These are phyloP conservation scores for Drosophila micromelanica DNA, from an alignment of 1,140 invertebrate genomes.

Conservation along the genomic window DNA sequence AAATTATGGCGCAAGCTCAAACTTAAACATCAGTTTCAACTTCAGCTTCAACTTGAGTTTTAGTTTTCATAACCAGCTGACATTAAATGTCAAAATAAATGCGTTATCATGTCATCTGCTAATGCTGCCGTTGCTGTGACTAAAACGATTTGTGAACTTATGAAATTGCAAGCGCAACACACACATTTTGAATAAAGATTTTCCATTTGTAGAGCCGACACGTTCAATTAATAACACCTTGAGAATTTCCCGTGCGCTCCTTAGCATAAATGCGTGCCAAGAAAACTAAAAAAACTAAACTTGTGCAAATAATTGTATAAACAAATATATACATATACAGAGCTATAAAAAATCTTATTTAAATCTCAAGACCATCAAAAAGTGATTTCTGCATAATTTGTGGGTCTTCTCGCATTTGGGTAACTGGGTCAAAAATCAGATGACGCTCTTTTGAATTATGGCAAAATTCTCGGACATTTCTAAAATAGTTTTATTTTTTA, in stretches of 20 bases:
- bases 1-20: slow-evolving; percentile 55
- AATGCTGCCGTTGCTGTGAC: slow-evolving; percentile 37
- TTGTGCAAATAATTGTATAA: slow-evolving; percentile 17
- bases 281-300: slow-evolving; percentile 23
- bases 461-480: slow-evolving; percentile 28
- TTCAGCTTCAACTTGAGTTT: slow-evolving; percentile 28
- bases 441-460: slow-evolving; percentile 32
- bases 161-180: slow-evolving; percentile 30
- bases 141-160: slow-evolving; percentile 51
- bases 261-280: slow-evolving; percentile 56
- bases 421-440: slow-evolving; percentile 33
- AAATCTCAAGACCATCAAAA: slow-evolving; percentile 30
- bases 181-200: slow-evolving; percentile 13
- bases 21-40: slow-evolving; percentile 16
- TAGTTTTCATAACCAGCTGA: slow-evolving; percentile 42
- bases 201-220: slow-evolving; percentile 21
- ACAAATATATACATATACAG: slow-evolving; percentile 8
- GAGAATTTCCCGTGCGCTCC: slow-evolving; percentile 42
- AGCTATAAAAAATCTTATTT: slow-evolving; percentile 2
- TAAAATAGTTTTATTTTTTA: slow-evolving; percentile 8
- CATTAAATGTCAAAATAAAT: slow-evolving; percentile 49
- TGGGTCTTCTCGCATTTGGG: slow-evolving; percentile 45
- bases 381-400: slow-evolving; percentile 60
- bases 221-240: slow-evolving; percentile 38
- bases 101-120: slow-evolving; percentile 37